These are phyloP conservation scores for Eucriotettix oculatus DNA, from an alignment of 2,888 invertebrate species.

Conservation along the genomic window DNA sequence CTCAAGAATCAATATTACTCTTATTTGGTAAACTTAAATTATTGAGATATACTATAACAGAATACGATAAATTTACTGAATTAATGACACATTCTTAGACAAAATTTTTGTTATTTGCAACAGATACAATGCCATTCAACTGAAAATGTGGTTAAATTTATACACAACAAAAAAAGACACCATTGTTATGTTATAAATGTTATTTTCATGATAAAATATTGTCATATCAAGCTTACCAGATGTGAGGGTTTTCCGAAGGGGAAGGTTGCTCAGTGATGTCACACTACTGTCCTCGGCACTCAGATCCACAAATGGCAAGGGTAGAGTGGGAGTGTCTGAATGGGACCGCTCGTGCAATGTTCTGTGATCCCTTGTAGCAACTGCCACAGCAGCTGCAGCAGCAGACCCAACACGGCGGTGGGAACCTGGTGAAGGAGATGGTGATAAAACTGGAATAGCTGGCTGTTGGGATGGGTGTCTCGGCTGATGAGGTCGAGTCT, in stretches of 20 bases:
- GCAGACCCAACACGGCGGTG: slow-evolving; percentile 25
- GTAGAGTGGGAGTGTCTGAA: slow-evolving; percentile 70
- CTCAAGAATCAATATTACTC: too few species aligned
- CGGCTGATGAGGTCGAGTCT: slow-evolving; percentile 77
- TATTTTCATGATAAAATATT: too few species aligned
- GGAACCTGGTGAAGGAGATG: slow-evolving; percentile 37
- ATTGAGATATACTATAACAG: too few species aligned
- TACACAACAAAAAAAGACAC: too few species aligned
- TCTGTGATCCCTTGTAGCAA: slow-evolving; percentile 38
- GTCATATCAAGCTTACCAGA: slow-evolving; percentile 34
- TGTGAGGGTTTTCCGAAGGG: slow-evolving; percentile 64
- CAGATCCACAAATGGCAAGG: slow-evolving; percentile 65
- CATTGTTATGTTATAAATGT: too few species aligned
- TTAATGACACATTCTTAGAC: too few species aligned
- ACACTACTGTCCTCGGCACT: slow-evolving; percentile 92
- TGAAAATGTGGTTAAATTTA: too few species aligned
- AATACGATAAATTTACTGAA: too few species aligned
- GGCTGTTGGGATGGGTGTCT: slow-evolving; percentile 36
- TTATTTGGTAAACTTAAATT: too few species aligned
- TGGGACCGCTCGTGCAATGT: slow-evolving; percentile 77
- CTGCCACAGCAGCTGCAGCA: slow-evolving; percentile 19
- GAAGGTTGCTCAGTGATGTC: slow-evolving; percentile 78
- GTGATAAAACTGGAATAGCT: slow-evolving; percentile 34
- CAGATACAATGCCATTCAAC: too few species aligned
- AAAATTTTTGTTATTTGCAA: too few species aligned